Base-by-base conservation (phyloP, 2,113 vertebrate species). In the Sardina pilchardus region DNA sequence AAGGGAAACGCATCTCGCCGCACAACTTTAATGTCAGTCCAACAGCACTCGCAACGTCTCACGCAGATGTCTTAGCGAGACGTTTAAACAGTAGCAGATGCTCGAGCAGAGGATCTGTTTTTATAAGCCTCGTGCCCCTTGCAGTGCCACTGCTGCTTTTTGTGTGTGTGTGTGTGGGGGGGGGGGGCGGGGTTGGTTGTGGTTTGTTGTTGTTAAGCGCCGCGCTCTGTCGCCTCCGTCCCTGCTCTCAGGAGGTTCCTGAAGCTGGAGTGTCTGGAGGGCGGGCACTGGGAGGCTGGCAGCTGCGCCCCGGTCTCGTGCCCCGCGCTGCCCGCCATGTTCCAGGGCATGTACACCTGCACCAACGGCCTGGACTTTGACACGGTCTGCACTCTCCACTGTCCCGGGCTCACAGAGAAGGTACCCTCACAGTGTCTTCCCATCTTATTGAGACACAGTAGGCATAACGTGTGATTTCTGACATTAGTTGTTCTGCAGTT, bases 341-440 rank as follows among this genome's bases (percentile, higher is more conserved):
- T 99, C 1, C 95, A 98, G 86, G 98, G 97, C 89, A 97, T 99
- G 97, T 99, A 98, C 90, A 94, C 94, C 89, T 99, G 98, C 89
- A 99, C 95, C 88, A 95, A 94, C 16, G 95, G 96, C 87, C 95
- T 97, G 17, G 87, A 95, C 91, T 96, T 97, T 71, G 91, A 96
- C 94, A 97, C 95, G 85, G 88, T 93, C 63, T 99, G 98, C 81
- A 91, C 96, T 10, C 93, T 99, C 88, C 94, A 39, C 88, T 99
- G 98, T 1, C 92, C 95, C 0, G 91, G 94, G 0, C 85, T 92
- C 71, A 91, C 81, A 2, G 91, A 95, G 88, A 96, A 91, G 94
- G 98, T 98, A 93, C 93, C 90, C 24, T 30, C 5, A 21, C 1
- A 21, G n/a, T 63, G 17, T n/a, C 5, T 24, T 24, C 36, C 17